These are phyloP conservation scores for Lichenostomus cassidix DNA, from an alignment of 2,113 vertebrate species.

Conservation along the genomic window DNA sequence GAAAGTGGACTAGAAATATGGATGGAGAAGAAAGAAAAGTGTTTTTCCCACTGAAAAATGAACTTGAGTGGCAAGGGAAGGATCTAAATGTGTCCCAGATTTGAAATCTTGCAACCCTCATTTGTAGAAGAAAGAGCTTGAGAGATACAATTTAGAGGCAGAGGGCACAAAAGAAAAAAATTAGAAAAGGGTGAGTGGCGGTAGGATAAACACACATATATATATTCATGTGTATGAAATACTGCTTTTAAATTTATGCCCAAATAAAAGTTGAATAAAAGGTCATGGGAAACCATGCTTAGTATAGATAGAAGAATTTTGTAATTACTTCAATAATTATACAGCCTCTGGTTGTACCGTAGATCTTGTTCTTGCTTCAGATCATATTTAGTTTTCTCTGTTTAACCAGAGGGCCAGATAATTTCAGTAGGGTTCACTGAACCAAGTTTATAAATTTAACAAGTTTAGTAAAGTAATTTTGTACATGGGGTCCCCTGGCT, in stretches of 20 bases:
- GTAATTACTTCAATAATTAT: neutral
- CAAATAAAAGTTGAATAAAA: neutral
- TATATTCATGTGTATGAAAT: neutral
- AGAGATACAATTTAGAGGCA: neutral
- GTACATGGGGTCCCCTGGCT: neutral
- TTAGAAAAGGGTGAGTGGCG: neutral
- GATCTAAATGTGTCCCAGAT: neutral
- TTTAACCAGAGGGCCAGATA: neutral
- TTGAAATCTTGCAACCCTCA: neutral
- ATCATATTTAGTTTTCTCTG: neutral
- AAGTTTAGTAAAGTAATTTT: neutral
- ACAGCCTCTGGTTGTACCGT: neutral
- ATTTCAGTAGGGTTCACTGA: neutral
- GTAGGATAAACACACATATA: neutral
- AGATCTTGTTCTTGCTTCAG: neutral
- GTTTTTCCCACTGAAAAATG: neutral
- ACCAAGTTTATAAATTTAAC: neutral
- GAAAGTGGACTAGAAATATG: constrained; percentile 10
- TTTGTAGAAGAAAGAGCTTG: neutral
- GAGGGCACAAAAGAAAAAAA: neutral
- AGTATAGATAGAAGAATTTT: neutral
- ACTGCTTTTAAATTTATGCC: neutral
- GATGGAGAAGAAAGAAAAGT: neutral
- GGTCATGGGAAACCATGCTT: neutral
- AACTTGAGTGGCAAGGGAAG: neutral